Percentiles rank a stretch among this genome's conserved stretches.
phyloP scores from a whole-genome alignment of 1,140 invertebrate species.

The Orius insidiosus region DNA sequence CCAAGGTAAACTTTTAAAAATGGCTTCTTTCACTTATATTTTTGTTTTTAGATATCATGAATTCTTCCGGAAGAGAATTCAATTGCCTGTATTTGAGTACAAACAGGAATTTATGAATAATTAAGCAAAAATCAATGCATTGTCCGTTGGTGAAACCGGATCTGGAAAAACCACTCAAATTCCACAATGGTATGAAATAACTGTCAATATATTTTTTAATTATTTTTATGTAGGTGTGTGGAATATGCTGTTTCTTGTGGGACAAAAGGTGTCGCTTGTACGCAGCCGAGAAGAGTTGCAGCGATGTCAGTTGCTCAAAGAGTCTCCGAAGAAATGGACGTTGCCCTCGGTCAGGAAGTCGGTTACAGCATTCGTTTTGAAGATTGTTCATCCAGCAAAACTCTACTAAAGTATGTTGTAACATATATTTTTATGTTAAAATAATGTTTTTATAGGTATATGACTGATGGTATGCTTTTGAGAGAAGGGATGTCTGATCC shows the following conservation, averaged over 20 bases:
- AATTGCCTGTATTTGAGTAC: slow-evolving; percentile 95
- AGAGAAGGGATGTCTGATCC: slow-evolving; percentile 99
- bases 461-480: slow-evolving; percentile 99
- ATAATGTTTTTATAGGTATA: slow-evolving; percentile 45
- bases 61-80: slow-evolving; percentile 70
- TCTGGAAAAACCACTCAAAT: slow-evolving; percentile 97
- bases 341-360: slow-evolving; percentile 89
- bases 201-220: neutral
- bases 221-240: slow-evolving; percentile 59
- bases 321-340: slow-evolving; percentile 99
- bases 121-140: slow-evolving; percentile 80
- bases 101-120: slow-evolving; percentile 87
- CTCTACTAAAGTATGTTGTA: slow-evolving; percentile 50
- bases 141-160: slow-evolving; percentile 88
- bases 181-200: slow-evolving; percentile 42
- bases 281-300: slow-evolving; percentile 91
- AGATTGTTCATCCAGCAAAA: slow-evolving; percentile 92
- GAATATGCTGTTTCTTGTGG: slow-evolving; percentile 63
- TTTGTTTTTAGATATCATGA: slow-evolving; percentile 47
- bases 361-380: slow-evolving; percentile 99
- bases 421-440: slow-evolving; percentile 3
- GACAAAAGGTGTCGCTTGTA: slow-evolving; percentile 83
- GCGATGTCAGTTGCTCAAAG: slow-evolving; percentile 97
- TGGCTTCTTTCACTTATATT: slow-evolving; percentile 1
- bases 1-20: slow-evolving; percentile 30